Conservation (phyloP, 2,888 invertebrate species). For the Pachliopta kotzebuea region DNA sequence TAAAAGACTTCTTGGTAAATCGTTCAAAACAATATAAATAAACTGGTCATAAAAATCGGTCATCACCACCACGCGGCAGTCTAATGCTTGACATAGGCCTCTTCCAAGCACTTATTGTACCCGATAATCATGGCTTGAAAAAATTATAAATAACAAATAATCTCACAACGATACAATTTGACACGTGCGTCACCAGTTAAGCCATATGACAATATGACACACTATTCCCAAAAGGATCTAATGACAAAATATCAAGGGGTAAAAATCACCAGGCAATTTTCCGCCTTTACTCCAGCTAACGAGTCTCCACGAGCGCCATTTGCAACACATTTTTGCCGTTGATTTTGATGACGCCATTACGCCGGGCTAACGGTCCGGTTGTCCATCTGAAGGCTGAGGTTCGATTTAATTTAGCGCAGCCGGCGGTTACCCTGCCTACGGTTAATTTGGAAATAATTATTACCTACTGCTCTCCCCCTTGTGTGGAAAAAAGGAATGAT, state of each 20-base stretch:
- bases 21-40: no score
- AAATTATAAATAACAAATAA: no score
- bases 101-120: no score
- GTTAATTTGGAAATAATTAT: conserved; percentile 77
- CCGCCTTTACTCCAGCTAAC: conserved; percentile 40
- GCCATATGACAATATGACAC: not conserved
- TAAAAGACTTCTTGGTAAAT: no score
- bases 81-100: no score
- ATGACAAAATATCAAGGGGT: conserved; percentile 31
- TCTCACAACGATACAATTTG: no score
- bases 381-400: conserved; percentile 58
- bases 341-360: conserved; percentile 69
- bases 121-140: no score
- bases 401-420: conserved; percentile 74
- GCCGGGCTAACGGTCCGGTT: conserved; percentile 59
- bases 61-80: no score
- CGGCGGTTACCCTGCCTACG: conserved; percentile 56
- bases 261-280: conserved; percentile 35
- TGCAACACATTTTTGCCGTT: conserved; percentile 71
- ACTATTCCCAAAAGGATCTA: conserved; percentile 23
- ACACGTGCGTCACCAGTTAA: conserved; percentile 2
- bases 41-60: no score
- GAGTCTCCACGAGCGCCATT: conserved; percentile 48
- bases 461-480: conserved; percentile 52
- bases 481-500: conserved; percentile 42